Percentiles rank a stretch among this genome's conserved stretches.
phyloP scores from a whole-genome alignment of 2,797 vertebrate genomes.

The Pangasius macronema region DNA sequence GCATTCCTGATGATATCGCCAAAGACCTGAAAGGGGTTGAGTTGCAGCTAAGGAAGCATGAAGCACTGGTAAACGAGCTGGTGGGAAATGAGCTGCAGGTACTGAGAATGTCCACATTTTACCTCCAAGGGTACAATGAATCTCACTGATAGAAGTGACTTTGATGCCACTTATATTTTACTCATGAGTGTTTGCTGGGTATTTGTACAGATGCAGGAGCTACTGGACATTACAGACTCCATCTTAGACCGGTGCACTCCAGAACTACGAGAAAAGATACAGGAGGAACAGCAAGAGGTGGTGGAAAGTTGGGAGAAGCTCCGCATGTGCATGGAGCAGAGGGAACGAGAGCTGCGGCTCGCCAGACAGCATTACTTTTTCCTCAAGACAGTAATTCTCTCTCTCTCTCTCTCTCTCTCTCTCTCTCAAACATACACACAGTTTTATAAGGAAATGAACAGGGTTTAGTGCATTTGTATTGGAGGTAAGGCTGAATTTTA shows the following conservation, averaged over 20 bases:
- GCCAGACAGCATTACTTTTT: slow-evolving; percentile 74
- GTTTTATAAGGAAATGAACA: not conserved
- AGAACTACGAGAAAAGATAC: slow-evolving; percentile 68
- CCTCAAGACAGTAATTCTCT: slow-evolving; percentile 71
- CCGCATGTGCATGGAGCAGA: slow-evolving; percentile 68
- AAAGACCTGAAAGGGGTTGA: slow-evolving; percentile 79
- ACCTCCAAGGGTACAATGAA: not conserved
- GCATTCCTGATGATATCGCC: slow-evolving; percentile 82
- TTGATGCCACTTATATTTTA: not conserved
- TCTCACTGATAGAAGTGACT: not conserved
- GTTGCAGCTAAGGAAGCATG: slow-evolving; percentile 81
- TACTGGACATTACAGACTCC: slow-evolving; percentile 70
- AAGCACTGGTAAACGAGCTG: slow-evolving; percentile 80
- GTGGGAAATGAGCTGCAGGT: slow-evolving; percentile 80
- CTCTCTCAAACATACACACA: not conserved
- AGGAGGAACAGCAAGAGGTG: slow-evolving; percentile 77
- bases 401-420: not conserved
- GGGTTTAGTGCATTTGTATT: not conserved
- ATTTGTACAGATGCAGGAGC: slow-evolving; percentile 79
- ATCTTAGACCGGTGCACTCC: slow-evolving; percentile 67
- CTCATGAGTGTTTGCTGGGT: slow-evolving; percentile 3
- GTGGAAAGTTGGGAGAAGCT: slow-evolving; percentile 80
- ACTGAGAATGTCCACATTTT: not conserved
- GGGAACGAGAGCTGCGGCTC: slow-evolving; percentile 72
- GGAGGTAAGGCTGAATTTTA: not conserved